phyloP scores from a whole-genome alignment of 2,113 vertebrate species.

The Ammodytes dubius region DNA sequence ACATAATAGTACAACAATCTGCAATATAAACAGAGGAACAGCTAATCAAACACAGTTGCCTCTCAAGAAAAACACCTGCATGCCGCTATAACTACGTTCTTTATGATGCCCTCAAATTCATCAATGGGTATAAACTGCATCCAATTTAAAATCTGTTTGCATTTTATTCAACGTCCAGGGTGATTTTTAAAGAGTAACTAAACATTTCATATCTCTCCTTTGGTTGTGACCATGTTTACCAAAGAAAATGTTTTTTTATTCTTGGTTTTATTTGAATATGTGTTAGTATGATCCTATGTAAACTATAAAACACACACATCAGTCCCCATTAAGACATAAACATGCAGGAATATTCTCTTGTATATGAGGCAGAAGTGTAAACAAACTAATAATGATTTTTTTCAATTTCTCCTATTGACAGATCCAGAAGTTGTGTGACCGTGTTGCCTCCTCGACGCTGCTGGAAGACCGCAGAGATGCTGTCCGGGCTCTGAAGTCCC shows the following conservation, averaged over 20 bases:
- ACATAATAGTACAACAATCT: no score
- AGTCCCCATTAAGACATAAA: background rate
- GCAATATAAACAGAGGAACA: no score
- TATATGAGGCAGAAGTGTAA: background rate
- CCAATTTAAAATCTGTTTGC: no score
- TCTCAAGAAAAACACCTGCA: no score
- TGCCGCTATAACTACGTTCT: no score
- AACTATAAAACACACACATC: background rate
- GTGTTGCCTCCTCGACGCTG: constrained; percentile 96
- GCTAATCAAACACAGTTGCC: no score
- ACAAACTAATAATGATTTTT: background rate
- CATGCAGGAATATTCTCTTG: background rate
- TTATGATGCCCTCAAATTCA: no score
- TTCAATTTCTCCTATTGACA: constrained; percentile 58
- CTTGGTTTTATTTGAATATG: background rate
- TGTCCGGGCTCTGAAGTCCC: constrained; percentile 94
- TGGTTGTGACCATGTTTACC: background rate
- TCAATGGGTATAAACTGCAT: no score
- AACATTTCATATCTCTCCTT: background rate
- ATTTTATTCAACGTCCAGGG: no score
- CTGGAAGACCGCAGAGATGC: constrained; percentile 96
- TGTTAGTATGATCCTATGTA: no score
- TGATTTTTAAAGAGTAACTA: background rate
- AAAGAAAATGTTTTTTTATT: background rate
- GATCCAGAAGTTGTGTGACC: constrained; percentile 98